A percentile compares a stretch with the other conserved stretches of the same genome.
Conservation (phyloP, 1,140 invertebrate species). For the Platorchestia sp. region DNA sequence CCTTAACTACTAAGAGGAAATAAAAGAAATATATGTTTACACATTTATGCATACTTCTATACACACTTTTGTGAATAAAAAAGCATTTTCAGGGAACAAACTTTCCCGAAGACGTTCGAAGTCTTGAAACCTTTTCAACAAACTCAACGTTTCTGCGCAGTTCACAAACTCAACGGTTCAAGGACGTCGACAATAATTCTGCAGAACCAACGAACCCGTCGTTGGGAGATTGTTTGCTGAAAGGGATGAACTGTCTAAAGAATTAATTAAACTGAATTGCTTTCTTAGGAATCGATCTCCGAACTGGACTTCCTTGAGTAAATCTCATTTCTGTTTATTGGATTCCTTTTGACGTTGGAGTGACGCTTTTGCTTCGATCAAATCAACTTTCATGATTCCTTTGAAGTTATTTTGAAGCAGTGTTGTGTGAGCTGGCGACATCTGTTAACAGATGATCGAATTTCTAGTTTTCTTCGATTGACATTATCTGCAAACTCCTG, state of each 20-base stretch:
- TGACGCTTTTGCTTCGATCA: neutral
- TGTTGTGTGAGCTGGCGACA: neutral
- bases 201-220: neutral
- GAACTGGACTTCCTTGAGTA: neutral
- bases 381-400: neutral
- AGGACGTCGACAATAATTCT: neutral
- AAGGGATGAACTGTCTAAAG: neutral
- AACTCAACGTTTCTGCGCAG: neutral
- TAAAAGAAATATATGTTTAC: too few species aligned
- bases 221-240: neutral
- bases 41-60: too few species aligned
- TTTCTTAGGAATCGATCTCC: neutral
- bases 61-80: too few species aligned
- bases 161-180: neutral
- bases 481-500: neutral
- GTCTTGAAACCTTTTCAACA: neutral
- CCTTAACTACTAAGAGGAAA: too few species aligned
- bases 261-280: conserved; percentile 10
- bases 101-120: too few species aligned
- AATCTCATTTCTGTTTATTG: neutral
- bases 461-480: neutral
- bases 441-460: neutral
- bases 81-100: too few species aligned
- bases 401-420: neutral
- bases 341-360: neutral